Evolutionary conservation across 2,888 invertebrate genomes (phyloP), one percentile per base, ranked within the genome.

Genomic region (Cheilosia urbana): DNA sequence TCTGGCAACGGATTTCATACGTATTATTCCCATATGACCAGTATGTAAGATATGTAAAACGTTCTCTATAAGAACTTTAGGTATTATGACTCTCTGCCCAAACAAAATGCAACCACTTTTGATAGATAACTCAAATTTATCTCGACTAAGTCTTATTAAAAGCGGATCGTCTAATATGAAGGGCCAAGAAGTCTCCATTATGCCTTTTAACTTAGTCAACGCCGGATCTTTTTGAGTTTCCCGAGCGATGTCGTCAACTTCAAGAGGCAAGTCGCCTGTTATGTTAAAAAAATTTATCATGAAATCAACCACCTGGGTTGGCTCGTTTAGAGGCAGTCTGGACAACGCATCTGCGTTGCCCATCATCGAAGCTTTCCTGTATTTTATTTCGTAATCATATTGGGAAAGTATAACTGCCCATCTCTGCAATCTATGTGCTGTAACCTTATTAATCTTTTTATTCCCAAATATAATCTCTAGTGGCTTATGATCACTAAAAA

Each of bases 401-500:
- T 49, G 49, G 9, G 49, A 5, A 34, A 65, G 37, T 15, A 65
- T 53, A 6, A 53, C 24, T 53, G 51, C 40, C 53, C 42, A 53
- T 24, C 66, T 51, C 4, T 66, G 66, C 34, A 53, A 66, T 40
- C 40, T 30, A 24, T 37, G 40, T 4, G 66, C 51, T 9, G 66
- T 53, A 5, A 66, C 34, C 7, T 21, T 40, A 53, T 53, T 66
- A 53, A 40, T 66, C 21, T 66, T 66, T 27, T 51, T 53, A 11
- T 24, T 24, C 3, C 53, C 40, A 63, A 73, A 73, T 19, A 63
- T 63, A 45, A 55, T 47, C 15, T 73, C 63, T 42, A 73, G n/a
- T 1, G 40, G 65, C 24, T 47, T 47, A 21, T 66, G 42, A 19
- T 76, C 75, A 55, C 57, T 47, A 75, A 37, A 58, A 37, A 78